phyloP scores from a whole-genome alignment of 2,888 invertebrate species.

The Diarsia mendica region DNA sequence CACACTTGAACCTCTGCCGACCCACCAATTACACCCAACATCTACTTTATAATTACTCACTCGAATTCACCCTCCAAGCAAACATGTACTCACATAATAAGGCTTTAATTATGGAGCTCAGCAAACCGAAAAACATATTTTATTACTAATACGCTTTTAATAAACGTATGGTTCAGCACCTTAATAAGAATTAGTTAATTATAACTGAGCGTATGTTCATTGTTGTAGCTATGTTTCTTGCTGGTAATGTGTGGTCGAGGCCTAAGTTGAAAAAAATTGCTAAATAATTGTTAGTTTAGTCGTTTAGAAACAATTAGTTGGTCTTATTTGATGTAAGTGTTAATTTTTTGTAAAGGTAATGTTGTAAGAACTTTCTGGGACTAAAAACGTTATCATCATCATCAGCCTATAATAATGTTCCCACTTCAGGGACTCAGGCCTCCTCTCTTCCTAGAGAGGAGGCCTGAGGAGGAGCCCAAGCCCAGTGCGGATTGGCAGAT shows the following conservation, averaged over 20 bases:
- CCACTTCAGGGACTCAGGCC: too few species aligned
- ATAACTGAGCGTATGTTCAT: constrained; percentile 25
- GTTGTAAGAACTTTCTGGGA: background rate
- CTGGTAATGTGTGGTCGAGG: background rate
- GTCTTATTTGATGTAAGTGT: background rate
- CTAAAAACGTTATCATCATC: too few species aligned
- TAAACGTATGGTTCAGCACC: constrained; percentile 50
- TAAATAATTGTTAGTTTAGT: constrained; percentile 56
- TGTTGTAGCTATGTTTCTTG: constrained; percentile 3
- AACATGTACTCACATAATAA: constrained; percentile 54
- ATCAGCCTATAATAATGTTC: too few species aligned
- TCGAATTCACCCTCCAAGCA: constrained; percentile 47
- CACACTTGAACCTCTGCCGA: constrained; percentile 43
- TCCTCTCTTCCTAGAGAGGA: too few species aligned
- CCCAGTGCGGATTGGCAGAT: too few species aligned
- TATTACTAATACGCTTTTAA: constrained; percentile 64
- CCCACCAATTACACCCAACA: constrained; percentile 44
- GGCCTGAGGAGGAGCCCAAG: too few species aligned
- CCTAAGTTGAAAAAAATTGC: constrained; percentile 59
- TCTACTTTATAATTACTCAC: constrained; percentile 58
- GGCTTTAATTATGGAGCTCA: constrained; percentile 55
- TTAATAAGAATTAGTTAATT: constrained; percentile 53
- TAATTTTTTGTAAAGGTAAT: background rate
- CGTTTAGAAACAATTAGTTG: constrained; percentile 22
- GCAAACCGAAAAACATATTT: constrained; percentile 52